Conservation (phyloP, 2,113 vertebrate genomes). For the Canis aureus region DNA sequence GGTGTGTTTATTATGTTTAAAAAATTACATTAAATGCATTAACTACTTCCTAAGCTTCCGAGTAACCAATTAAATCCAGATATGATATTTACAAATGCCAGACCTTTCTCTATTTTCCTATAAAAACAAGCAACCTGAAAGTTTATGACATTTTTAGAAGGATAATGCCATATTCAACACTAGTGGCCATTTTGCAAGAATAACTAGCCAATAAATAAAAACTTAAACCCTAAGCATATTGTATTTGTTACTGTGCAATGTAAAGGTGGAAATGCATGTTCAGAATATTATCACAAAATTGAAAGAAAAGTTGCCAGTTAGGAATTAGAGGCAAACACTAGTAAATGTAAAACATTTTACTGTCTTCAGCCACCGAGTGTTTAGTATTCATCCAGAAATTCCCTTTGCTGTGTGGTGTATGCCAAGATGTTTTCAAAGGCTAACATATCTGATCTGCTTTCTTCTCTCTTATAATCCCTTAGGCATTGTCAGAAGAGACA, state of each 20-base stretch:
- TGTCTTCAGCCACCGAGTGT: not conserved
- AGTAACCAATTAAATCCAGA: conserved; percentile 63
- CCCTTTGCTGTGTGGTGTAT: conserved; percentile 6
- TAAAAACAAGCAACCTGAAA: conserved; percentile 54
- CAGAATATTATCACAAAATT: not conserved
- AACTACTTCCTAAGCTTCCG: conserved; percentile 64
- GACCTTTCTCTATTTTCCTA: conserved; percentile 8
- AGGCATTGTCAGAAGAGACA: conserved; percentile 46
- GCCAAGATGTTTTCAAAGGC: conserved; percentile 22
- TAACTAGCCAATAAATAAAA: not conserved
- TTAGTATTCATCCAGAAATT: conserved; percentile 46
- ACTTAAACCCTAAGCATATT: not conserved
- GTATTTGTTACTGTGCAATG: not conserved
- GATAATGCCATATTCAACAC: not conserved
- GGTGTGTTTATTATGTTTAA: conserved; percentile 70
- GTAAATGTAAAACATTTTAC: conserved; percentile 40
- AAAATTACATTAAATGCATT: conserved; percentile 74
- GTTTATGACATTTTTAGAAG: conserved; percentile 25
- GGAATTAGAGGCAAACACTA: not conserved
- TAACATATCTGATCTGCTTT: not conserved
- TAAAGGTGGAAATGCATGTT: not conserved
- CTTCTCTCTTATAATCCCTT: not conserved
- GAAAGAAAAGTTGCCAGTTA: not conserved
- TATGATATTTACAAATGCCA: conserved; percentile 42
- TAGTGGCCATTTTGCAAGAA: not conserved